Percentiles rank a stretch among this genome's conserved stretches.
Conservation (phyloP, 2,888 invertebrate genomes). For the Volucella inanis region DNA sequence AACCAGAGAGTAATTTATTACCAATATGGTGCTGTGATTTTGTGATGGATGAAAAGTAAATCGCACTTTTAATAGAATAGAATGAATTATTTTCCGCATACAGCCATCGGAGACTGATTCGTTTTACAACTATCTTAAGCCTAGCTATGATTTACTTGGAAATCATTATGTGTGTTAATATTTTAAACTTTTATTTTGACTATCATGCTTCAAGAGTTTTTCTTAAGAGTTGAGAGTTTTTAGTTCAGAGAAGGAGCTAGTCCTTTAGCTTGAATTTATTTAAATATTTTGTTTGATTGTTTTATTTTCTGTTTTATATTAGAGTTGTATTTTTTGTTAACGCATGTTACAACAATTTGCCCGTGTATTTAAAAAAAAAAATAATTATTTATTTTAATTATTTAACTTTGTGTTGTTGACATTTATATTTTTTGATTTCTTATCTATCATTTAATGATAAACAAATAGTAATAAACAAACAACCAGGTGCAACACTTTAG, state of each 20-base stretch:
- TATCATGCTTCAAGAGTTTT: conserved; percentile 5
- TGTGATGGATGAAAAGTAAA: conserved; percentile 61
- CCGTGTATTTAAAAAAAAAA: conserved; percentile 14
- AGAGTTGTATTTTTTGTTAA: neutral
- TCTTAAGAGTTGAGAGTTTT: neutral
- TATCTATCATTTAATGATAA: conserved; percentile 19
- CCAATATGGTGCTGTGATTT: conserved; percentile 73
- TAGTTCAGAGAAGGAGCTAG: conserved; percentile 3
- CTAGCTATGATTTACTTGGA: conserved; percentile 35
- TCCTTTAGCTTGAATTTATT: conserved; percentile 27
- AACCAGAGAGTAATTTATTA: conserved; percentile 35
- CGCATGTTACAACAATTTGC: conserved; percentile 18
- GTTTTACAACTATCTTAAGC: neutral
- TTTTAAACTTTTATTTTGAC: conserved; percentile 21
- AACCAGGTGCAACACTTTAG: conserved; percentile 59
- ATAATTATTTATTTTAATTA: conserved; percentile 25
- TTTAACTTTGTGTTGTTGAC: conserved; percentile 3
- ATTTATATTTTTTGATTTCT: neutral
- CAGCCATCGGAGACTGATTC: conserved; percentile 59
- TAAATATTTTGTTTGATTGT: conserved; percentile 13
- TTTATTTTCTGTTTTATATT: neutral
- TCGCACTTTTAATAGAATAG: neutral
- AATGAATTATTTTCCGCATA: conserved; percentile 23
- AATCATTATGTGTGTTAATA: conserved; percentile 50
- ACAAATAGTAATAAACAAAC: conserved; percentile 44